These are phyloP conservation scores for Magallana gigas DNA, from an alignment of 1,140 invertebrate genomes.

Conservation along the genomic window DNA sequence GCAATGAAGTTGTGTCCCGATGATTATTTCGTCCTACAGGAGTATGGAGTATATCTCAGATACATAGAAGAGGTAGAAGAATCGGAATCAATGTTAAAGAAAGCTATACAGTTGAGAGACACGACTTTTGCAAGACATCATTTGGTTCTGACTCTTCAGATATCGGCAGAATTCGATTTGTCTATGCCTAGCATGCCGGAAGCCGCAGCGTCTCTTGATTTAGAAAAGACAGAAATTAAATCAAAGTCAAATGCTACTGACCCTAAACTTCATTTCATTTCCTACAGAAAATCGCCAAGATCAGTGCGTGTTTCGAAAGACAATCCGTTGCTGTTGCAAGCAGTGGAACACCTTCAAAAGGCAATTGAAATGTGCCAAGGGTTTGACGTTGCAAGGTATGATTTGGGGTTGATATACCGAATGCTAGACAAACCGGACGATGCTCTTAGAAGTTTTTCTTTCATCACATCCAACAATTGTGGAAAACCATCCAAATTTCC, in stretches of 20 bases:
- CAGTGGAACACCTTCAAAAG: neutral
- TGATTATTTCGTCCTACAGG: neutral
- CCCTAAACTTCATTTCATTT: neutral
- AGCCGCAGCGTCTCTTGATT: neutral
- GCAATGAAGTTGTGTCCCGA: neutral
- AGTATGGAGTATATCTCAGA: neutral
- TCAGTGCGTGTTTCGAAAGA: neutral
- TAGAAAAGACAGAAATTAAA: neutral
- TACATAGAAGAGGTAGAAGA: neutral
- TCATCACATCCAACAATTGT: neutral
- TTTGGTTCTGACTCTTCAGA: neutral
- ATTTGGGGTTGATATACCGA: slow-evolving; percentile 8
- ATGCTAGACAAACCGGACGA: neutral
- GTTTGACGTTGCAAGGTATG: neutral
- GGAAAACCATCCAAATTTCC: neutral
- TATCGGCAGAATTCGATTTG: neutral
- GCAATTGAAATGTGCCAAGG: neutral
- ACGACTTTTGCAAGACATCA: slow-evolving; percentile 13
- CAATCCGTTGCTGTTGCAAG: neutral
- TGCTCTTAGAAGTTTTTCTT: neutral
- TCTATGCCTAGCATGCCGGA: neutral
- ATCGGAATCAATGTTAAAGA: neutral
- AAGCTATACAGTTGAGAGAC: neutral
- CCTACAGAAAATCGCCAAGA: neutral
- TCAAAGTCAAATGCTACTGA: neutral